Evolutionary conservation across 2,888 invertebrate genomes (phyloP).

Genomic region (Isotomurus palustris): DNA sequence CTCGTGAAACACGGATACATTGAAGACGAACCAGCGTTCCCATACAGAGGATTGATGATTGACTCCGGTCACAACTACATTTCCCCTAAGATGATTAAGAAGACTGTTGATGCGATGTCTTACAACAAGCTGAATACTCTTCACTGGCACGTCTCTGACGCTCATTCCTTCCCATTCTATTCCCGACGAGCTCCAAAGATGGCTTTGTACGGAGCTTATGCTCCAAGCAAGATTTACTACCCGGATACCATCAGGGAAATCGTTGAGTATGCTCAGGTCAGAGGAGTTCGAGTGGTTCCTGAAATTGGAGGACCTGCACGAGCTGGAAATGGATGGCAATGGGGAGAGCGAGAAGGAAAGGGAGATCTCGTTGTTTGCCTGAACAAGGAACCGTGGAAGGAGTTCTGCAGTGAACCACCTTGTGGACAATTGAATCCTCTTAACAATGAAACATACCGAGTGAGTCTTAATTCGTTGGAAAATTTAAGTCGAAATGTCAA

Average conservation of each 20-base stretch:
- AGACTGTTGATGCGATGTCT: constrained; percentile 78
- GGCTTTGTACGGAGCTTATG: constrained; percentile 59
- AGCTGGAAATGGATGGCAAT: constrained; percentile 79
- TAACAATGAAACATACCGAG: constrained; percentile 64
- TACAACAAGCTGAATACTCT: constrained; percentile 84
- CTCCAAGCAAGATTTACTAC: constrained; percentile 62
- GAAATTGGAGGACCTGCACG: constrained; percentile 89
- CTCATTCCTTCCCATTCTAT: constrained; percentile 86
- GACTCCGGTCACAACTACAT: constrained; percentile 88
- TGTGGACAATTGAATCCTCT: constrained; percentile 80
- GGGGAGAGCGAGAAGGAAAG: constrained; percentile 64
- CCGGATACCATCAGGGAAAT: constrained; percentile 60
- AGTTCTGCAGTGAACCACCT: constrained; percentile 72
- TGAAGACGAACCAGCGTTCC: constrained; percentile 72
- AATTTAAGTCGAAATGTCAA: not conserved
- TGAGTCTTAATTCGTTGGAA: constrained; percentile 56
- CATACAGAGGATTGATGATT: constrained; percentile 78
- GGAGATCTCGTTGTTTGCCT: constrained; percentile 76
- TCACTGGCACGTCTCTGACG: constrained; percentile 88
- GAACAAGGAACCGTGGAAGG: constrained; percentile 69
- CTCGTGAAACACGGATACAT: constrained; percentile 62
- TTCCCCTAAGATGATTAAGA: constrained; percentile 63
- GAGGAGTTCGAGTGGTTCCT: constrained; percentile 78
- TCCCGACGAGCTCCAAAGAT: constrained; percentile 69
- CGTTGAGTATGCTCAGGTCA: constrained; percentile 67